Evolutionary conservation across 2,113 vertebrate genomes (phyloP), one percentile per base, ranked within the genome.

Genomic region (Phylloscopus trochiloides): DNA sequence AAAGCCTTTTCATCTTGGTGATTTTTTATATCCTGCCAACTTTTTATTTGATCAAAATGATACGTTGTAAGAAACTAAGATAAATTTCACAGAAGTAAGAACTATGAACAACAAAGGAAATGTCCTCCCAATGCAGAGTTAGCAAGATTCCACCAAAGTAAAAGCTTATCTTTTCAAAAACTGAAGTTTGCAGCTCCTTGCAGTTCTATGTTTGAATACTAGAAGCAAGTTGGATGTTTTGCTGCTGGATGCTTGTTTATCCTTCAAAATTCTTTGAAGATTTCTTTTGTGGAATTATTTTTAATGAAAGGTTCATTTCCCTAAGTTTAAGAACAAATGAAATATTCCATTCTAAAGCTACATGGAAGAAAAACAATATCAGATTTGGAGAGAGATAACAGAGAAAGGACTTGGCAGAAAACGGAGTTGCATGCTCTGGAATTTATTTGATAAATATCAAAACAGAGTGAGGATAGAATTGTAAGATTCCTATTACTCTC

Each of bases 1-100:
- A 90, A 90, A 86, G 0, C 10, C 34, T 82, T 93, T 94, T 96
- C 42, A 90, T 95, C 86, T 73, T 80, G 38, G 47, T 86, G 86
- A 79, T 76, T 88, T 62, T 67, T 94, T 86, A 58, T 54, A 58
- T 54, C 22, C 78, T 92, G 88, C 67, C 88, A 93, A 88, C 58
- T 73, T 88, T 86, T 93, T 83, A 54, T 88, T 94, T 94, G 19
- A 92, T 90, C 67, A 76, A 66, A 92, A 80, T 90, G 58, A 77
- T 93, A 42, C 2, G 6, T 62, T 79, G 38, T 93, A 77, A 73
- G 72, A 90, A 90, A 86, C 74, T 57, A 58, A 73, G 72, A 86
- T 83, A 88, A 90, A 79, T 96, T 94, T 92, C 54, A 62, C 71
- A 83, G 58, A 88, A 71, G 14, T 57, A 48, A 66, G 51, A 90